A percentile compares a stretch with the other conserved stretches of the same genome.
Evolutionary conservation across 1,140 invertebrate genomes (phyloP).

Genomic region (Calliopsis andreniformis): DNA sequence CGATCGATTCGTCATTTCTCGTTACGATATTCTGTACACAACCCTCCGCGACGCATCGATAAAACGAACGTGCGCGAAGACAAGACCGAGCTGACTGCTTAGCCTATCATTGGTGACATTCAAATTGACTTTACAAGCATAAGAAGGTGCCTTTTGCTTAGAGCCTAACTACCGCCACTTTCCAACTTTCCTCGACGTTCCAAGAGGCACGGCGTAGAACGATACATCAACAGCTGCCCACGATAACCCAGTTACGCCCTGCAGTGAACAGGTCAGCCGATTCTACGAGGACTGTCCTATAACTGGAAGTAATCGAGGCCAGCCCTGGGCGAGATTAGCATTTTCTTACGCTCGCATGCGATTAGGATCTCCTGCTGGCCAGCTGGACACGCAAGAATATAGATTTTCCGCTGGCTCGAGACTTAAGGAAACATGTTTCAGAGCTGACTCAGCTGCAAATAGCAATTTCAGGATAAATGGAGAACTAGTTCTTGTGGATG

Average conservation of each 20-base stretch:
- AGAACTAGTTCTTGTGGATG: too few species aligned
- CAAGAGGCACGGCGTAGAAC: neutral
- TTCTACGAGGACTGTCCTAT: neutral
- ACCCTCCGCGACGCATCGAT: neutral
- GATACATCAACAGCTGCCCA: neutral
- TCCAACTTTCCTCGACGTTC: neutral
- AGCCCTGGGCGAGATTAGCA: slow-evolving; percentile 65
- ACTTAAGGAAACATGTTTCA: neutral
- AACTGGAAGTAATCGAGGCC: too few species aligned
- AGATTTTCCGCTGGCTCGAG: slow-evolving; percentile 62
- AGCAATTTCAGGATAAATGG: too few species aligned
- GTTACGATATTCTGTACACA: neutral
- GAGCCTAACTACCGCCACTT: too few species aligned
- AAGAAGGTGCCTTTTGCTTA: too few species aligned
- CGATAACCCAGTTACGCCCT: slow-evolving; percentile 24
- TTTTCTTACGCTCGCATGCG: slow-evolving; percentile 72
- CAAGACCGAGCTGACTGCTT: too few species aligned
- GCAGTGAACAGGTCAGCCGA: slow-evolving; percentile 3
- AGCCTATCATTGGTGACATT: too few species aligned
- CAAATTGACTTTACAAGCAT: too few species aligned
- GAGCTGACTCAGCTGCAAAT: neutral
- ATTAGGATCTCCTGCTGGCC: slow-evolving; percentile 49
- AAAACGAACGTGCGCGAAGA: neutral
- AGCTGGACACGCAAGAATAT: slow-evolving; percentile 69
- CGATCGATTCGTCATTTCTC: neutral